Conservation (phyloP, 2,888 invertebrate genomes). For the Cacoxenus indagator region DNA sequence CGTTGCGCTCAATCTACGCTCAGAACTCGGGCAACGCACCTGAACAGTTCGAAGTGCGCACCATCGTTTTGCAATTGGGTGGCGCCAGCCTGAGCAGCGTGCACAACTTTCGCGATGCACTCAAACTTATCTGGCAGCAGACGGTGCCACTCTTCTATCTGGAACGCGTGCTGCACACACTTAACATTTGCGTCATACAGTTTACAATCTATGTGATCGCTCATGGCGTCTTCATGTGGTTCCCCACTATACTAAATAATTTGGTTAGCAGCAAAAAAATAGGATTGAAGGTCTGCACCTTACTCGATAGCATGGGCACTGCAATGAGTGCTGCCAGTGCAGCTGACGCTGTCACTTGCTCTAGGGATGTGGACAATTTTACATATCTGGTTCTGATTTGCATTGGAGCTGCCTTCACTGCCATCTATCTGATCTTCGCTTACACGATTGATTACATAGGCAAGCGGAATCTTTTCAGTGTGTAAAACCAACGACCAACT, state of each 20-base stretch:
- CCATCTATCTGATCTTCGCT: constrained; percentile 77
- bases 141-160: constrained; percentile 63
- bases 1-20: constrained; percentile 76
- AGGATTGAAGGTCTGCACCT: constrained; percentile 35
- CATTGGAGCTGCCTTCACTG: constrained; percentile 77
- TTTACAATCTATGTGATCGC: constrained; percentile 61
- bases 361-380: constrained; percentile 73
- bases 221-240: constrained; percentile 69
- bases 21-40: constrained; percentile 71
- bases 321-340: not conserved
- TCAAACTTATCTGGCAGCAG: constrained; percentile 65
- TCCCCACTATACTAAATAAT: constrained; percentile 65
- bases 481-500: constrained; percentile 41
- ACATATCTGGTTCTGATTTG: constrained; percentile 78
- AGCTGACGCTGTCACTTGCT: constrained; percentile 65
- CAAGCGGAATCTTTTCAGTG: constrained; percentile 74
- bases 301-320: constrained; percentile 40
- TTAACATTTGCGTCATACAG: constrained; percentile 61
- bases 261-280: constrained; percentile 60
- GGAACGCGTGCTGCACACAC: constrained; percentile 54
- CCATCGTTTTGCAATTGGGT: constrained; percentile 47
- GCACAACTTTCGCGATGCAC: constrained; percentile 54
- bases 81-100: constrained; percentile 61
- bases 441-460: constrained; percentile 75
- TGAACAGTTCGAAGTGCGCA: constrained; percentile 73